phyloP scores from a whole-genome alignment of 2,113 vertebrate species.

The Guaruba guarouba region DNA sequence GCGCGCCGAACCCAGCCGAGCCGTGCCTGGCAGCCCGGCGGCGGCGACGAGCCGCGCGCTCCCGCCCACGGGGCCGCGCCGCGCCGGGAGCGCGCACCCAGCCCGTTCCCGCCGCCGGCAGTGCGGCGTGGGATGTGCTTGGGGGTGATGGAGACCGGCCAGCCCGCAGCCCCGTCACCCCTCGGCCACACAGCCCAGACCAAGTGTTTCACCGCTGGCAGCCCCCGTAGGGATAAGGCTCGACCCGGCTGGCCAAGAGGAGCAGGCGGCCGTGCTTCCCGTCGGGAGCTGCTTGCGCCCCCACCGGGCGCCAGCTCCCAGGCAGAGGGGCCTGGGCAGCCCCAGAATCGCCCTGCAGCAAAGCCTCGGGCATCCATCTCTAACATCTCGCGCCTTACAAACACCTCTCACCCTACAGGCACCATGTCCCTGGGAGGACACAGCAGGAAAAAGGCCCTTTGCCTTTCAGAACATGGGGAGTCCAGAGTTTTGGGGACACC shows the following conservation, averaged over 20 bases:
- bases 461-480: background rate
- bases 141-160: background rate
- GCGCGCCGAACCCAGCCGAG: background rate
- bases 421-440: accelerated
- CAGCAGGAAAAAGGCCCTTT: background rate
- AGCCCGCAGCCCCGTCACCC: background rate
- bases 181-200: background rate
- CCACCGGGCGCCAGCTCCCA: background rate
- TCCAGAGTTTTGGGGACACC: background rate
- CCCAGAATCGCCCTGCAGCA: background rate
- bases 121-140: background rate
- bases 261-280: background rate
- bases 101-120: background rate
- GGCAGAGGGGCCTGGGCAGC: background rate
- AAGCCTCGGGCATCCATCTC: background rate
- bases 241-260: background rate
- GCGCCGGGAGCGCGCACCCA: background rate
- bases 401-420: background rate
- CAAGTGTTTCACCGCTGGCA: accelerated
- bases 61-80: background rate
- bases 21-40: background rate
- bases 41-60: background rate
- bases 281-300: background rate
- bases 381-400: accelerated
- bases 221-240: background rate